Evolutionary conservation across 2,113 vertebrate species (phyloP).

Genomic region (Bubo bubo): DNA sequence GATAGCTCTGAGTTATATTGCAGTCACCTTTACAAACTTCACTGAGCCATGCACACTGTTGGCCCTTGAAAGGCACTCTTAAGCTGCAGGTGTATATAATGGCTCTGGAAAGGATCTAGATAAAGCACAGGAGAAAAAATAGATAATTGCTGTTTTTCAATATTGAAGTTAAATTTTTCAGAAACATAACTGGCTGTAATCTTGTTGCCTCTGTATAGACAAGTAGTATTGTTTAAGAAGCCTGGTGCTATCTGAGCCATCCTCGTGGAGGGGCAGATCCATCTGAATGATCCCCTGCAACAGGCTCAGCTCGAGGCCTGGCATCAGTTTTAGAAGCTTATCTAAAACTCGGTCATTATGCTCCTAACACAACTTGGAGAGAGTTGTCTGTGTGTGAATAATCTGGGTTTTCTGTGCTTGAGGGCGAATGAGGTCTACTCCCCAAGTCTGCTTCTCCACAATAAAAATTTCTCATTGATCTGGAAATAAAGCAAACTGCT

Average conservation of each 20-base stretch:
- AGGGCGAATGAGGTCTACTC: not conserved
- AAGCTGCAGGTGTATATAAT: not conserved
- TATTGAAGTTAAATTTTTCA: not conserved
- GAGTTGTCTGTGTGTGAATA: accelerated
- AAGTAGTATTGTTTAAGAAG: not conserved
- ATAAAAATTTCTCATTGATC: slow-evolving; percentile 8
- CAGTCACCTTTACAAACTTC: not conserved
- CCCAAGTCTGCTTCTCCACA: not conserved
- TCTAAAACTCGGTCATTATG: not conserved
- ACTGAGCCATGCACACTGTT: not conserved
- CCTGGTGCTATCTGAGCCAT: not conserved
- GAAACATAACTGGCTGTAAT: not conserved
- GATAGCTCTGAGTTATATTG: not conserved
- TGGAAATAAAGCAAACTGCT: slow-evolving; percentile 19
- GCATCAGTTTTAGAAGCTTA: not conserved
- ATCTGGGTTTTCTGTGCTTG: not conserved
- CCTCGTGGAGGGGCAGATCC: not conserved
- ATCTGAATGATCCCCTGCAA: not conserved
- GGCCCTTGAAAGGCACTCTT: not conserved
- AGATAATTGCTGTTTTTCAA: not conserved
- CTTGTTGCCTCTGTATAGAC: not conserved
- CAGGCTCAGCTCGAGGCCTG: not conserved
- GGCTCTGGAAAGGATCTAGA: not conserved
- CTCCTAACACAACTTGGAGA: not conserved
- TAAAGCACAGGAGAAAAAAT: not conserved